phyloP scores from a whole-genome alignment of 2,113 vertebrate genomes.

The Vulpes vulpes region DNA sequence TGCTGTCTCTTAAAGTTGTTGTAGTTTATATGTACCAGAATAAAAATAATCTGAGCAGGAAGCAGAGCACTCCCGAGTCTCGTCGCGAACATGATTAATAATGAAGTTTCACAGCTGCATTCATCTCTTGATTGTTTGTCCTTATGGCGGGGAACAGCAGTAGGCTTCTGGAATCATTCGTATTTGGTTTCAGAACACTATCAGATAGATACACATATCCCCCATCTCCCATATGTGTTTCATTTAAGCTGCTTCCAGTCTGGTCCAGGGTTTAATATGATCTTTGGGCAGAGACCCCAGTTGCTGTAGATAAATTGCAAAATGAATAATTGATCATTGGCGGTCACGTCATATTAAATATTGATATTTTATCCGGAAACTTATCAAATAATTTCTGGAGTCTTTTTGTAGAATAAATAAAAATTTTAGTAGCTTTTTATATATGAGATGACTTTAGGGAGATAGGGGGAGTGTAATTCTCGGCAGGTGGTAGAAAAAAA shows the following conservation, averaged over 20 bases:
- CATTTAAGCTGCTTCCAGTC: not conserved
- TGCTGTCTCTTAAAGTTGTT: constrained; percentile 40
- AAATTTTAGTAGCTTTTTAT: not conserved
- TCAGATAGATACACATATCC: not conserved
- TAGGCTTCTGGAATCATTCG: not conserved
- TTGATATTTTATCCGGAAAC: constrained; percentile 46
- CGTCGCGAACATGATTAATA: not conserved
- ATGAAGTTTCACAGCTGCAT: not conserved
- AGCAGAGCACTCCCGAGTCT: not conserved
- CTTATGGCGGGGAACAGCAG: not conserved
- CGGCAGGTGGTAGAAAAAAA: not conserved
- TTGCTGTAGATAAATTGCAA: constrained; percentile 48
- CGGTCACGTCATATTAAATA: constrained; percentile 37
- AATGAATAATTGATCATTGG: constrained; percentile 44
- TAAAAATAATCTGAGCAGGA: constrained; percentile 44
- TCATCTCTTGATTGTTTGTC: not conserved
- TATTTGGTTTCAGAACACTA: not conserved
- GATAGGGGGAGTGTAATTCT: not conserved
- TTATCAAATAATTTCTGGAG: not conserved
- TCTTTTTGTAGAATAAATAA: not conserved
- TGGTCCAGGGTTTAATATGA: not conserved
- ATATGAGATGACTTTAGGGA: not conserved
- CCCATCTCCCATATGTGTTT: not conserved
- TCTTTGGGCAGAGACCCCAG: constrained; percentile 41
- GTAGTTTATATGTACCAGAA: constrained; percentile 28